These are phyloP conservation scores for Chelidonichthys spinosus DNA, from an alignment of 2,797 vertebrate species.

Conservation along the genomic window DNA sequence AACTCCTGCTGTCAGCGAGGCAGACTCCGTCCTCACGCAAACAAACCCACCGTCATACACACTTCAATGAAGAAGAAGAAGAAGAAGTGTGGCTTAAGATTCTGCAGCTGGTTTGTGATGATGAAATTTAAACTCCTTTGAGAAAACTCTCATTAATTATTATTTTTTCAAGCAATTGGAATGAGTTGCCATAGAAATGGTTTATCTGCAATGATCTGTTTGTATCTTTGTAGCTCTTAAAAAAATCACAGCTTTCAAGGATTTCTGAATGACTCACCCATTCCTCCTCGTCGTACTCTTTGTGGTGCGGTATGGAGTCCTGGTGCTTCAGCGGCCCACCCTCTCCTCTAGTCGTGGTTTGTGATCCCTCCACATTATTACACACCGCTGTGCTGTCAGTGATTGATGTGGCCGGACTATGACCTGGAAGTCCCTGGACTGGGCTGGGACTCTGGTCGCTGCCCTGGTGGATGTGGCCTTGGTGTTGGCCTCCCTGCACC, in stretches of 20 bases:
- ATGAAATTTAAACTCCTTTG: constrained; percentile 27
- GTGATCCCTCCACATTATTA: constrained; percentile 76
- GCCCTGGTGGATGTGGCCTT: constrained; percentile 59
- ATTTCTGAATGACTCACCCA: constrained; percentile 86
- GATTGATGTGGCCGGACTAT: constrained; percentile 57
- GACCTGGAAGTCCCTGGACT: constrained; percentile 68
- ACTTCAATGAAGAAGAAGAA: constrained; percentile 34
- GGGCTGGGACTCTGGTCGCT: constrained; percentile 66
- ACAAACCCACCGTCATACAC: constrained; percentile 19
- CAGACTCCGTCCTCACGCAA: constrained; percentile 38
- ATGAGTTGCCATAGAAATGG: constrained; percentile 26
- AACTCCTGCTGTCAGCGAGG: constrained; percentile 65
- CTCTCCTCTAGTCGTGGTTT: constrained; percentile 72
- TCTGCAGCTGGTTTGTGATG: constrained; percentile 32
- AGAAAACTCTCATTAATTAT: constrained; percentile 26
- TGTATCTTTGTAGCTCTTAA: neutral
- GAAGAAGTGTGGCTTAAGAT: constrained; percentile 30
- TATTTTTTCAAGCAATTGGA: constrained; percentile 24
- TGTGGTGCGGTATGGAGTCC: constrained; percentile 94
- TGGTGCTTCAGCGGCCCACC: constrained; percentile 80
- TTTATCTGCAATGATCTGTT: constrained; percentile 3
- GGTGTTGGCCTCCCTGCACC: constrained; percentile 53
- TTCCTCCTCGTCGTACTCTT: constrained; percentile 97
- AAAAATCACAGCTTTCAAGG: neutral
- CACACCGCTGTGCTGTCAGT: constrained; percentile 77